phyloP scores from a whole-genome alignment of 2,888 invertebrate genomes.

The Chydorus sphaericus region DNA sequence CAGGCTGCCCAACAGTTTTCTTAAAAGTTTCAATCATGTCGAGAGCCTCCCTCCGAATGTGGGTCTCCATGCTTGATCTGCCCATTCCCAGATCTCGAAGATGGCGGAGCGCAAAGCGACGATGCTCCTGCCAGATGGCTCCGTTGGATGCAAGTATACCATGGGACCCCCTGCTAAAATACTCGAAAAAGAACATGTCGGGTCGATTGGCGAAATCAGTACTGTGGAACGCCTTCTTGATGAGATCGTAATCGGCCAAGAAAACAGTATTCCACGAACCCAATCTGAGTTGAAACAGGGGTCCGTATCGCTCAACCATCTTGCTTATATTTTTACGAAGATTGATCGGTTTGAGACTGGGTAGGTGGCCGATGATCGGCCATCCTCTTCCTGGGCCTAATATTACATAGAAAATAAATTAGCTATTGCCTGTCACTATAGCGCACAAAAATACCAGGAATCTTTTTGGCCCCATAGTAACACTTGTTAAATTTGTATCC shows the following conservation, averaged over 20 bases:
- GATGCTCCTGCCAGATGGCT: not conserved
- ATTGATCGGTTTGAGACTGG: not conserved
- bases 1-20: not conserved
- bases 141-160: conserved; percentile 1
- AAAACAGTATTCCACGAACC: not conserved
- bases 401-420: too few relatives aligned
- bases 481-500: too few relatives aligned
- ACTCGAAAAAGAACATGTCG: not conserved
- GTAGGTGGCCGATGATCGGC: not conserved
- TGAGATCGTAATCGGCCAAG: conserved; percentile 1
- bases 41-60: not conserved
- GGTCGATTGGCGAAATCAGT: not conserved
- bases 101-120: not conserved
- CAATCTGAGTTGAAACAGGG: not conserved
- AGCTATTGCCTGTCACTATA: too few relatives aligned
- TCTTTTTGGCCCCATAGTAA: too few relatives aligned
- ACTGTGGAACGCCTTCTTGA: not conserved
- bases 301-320: not conserved
- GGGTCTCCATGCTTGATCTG: not conserved
- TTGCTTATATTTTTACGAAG: not conserved
- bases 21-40: not conserved
- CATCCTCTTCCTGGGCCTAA: too few relatives aligned
- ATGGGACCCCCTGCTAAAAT: not conserved
- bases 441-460: too few relatives aligned
- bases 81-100: conserved; percentile 7